Base-by-base conservation (phyloP, 2,797 vertebrate species). In the Smutsia temminckii region DNA sequence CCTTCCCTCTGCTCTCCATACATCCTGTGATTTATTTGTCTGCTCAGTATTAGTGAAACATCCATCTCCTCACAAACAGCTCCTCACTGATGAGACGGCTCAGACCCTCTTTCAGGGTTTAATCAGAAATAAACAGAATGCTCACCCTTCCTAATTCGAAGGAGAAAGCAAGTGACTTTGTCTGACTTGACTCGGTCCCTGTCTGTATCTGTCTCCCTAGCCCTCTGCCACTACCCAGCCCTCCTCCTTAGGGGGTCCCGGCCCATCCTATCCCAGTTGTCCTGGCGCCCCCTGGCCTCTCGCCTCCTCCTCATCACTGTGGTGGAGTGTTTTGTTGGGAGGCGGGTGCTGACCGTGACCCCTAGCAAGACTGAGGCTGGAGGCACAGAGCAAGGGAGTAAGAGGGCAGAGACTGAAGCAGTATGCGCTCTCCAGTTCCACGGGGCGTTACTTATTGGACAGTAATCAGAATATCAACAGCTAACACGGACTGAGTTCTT, bases 31-130 rank as follows among this genome's bases (percentile, higher is more conserved):
- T 32, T 57, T 37, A 25, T 29, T 40, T 87, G 46, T 69, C 81
- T 95, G 64, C 51, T 90, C n/a, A 3, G n/a, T 25, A 51, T 78
- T 88, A 83, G 69, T 57, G 85, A 85, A 64, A 21, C 72, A 32
- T 34, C 83, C 8, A 0, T 68, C 80, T 80, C 37, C 42, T n/a
- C 72, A 21, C 66, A 51, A 71, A 66, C 3, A 90, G 29, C 18
- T 27, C 71, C 75, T 92, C 72, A 4, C 87, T 14, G 57, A 72
- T 25, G 63, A 94, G 69, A 20, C 1, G 8, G 49, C 74, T 53
- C 71, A 40, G 49, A 63, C 21, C 57, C 49, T 59, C 64, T 95
- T 51, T 46, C 34, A 37, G 51, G 72, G 42, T 51, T 66, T 74
- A 59, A 79, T 72, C 20, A 2, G 69, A 94, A 86, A 71, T 69